phyloP scores from a whole-genome alignment of 2,113 vertebrate species.

The Hucho hucho region DNA sequence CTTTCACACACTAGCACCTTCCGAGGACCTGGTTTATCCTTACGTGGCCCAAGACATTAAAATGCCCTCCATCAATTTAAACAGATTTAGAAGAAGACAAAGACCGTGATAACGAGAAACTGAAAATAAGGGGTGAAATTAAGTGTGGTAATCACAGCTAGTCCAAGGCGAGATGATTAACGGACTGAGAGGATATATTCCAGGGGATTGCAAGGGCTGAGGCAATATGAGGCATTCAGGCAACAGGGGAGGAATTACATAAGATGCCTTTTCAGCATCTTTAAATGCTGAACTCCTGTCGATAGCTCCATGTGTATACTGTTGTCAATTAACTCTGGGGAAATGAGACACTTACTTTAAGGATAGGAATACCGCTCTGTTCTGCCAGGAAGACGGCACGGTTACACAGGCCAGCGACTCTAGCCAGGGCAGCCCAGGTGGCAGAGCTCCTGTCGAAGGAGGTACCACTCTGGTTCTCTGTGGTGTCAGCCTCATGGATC shows the following conservation, averaged over 20 bases:
- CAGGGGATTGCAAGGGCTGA: background rate
- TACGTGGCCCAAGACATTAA: background rate
- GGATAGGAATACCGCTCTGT: conserved; percentile 79
- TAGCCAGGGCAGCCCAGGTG: conserved; percentile 79
- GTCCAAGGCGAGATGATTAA: conserved; percentile 36
- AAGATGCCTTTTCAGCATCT: background rate
- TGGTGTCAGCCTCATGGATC: conserved; percentile 94
- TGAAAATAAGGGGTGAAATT: conserved; percentile 23
- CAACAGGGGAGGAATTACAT: conserved; percentile 8
- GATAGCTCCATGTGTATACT: background rate
- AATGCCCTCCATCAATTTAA: conserved; percentile 8
- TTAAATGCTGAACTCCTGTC: background rate
- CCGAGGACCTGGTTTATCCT: background rate
- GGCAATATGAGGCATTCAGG: conserved; percentile 16
- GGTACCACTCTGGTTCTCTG: conserved; percentile 81
- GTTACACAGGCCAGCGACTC: conserved; percentile 82
- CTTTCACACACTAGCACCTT: background rate
- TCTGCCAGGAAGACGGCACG: conserved; percentile 82
- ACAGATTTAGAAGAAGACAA: background rate
- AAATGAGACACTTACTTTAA: conserved; percentile 70
- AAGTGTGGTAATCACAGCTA: conserved; percentile 41
- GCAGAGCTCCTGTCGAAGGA: conserved; percentile 83
- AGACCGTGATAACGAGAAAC: background rate
- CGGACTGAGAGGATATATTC: conserved; percentile 1
- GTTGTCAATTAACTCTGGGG: background rate